A percentile compares a stretch with the other conserved stretches of the same genome.
Conservation (phyloP, 2,797 vertebrate genomes). For the Myripristis murdjan region DNA sequence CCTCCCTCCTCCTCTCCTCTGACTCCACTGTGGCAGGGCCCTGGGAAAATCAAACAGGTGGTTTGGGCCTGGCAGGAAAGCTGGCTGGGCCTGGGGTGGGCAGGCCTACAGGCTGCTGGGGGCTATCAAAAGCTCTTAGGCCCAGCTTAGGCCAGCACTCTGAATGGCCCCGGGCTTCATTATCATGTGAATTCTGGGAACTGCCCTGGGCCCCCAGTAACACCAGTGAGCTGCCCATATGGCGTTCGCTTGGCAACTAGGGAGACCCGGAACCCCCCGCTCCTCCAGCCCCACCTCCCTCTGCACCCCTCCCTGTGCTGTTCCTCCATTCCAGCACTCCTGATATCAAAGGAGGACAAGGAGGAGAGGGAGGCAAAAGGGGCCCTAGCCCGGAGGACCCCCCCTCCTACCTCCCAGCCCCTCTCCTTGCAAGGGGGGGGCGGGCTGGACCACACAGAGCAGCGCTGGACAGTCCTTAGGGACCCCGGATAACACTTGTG, state of each 20-base stretch:
- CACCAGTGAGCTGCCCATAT: slow-evolving; percentile 89
- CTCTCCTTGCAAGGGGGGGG: slow-evolving; percentile 63
- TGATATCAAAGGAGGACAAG: slow-evolving; percentile 82
- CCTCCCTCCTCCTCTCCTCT: slow-evolving; percentile 68
- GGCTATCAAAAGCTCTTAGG: slow-evolving; percentile 88
- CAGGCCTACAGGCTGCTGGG: slow-evolving; percentile 87
- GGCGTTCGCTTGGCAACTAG: slow-evolving; percentile 88
- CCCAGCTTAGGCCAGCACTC: slow-evolving; percentile 85
- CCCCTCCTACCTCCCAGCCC: slow-evolving; percentile 24
- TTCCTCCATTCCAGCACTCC: slow-evolving; percentile 81
- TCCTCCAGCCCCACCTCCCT: slow-evolving; percentile 8
- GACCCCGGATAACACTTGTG: slow-evolving; percentile 67
- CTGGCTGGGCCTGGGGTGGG: slow-evolving; percentile 84
- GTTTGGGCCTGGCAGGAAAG: slow-evolving; percentile 88
- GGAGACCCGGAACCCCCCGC: slow-evolving; percentile 56
- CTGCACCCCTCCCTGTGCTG: slow-evolving; percentile 36
- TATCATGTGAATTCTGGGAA: slow-evolving; percentile 93
- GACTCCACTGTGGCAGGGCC: slow-evolving; percentile 77
- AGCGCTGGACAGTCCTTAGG: slow-evolving; percentile 67
- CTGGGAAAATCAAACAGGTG: slow-evolving; percentile 92
- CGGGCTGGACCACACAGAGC: slow-evolving; percentile 83
- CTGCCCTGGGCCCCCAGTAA: slow-evolving; percentile 86
- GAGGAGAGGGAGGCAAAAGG: slow-evolving; percentile 65
- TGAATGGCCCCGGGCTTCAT: slow-evolving; percentile 89
- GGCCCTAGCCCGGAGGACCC: slow-evolving; percentile 18